A percentile compares a stretch with the other conserved stretches of the same genome.
These are phyloP conservation scores for Ceratoteleas bidentatus DNA, from an alignment of 1,140 invertebrate genomes.

Conservation along the genomic window DNA sequence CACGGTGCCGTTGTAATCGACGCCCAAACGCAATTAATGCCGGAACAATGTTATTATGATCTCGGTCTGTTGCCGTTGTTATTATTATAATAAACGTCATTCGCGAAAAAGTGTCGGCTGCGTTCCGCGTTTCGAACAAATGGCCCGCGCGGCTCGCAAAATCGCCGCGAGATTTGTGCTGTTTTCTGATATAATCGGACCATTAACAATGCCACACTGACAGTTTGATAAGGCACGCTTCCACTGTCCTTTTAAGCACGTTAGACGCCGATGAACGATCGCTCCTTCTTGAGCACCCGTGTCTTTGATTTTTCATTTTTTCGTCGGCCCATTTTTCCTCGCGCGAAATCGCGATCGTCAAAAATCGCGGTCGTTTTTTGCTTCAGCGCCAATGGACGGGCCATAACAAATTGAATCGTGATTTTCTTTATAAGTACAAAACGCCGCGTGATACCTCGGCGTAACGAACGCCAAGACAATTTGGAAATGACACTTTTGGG, in stretches of 20 bases:
- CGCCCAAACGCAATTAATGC: slow-evolving; percentile 38
- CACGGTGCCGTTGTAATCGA: slow-evolving; percentile 10
- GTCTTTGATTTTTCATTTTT: slow-evolving; percentile 1
- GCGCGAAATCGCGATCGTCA: neutral
- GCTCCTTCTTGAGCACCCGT: neutral
- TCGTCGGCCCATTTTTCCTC: neutral
- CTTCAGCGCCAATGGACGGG: neutral
- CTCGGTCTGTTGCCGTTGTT: slow-evolving; percentile 11
- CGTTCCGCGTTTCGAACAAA: too few species aligned
- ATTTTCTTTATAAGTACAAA: slow-evolving; percentile 47
- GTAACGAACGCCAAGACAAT: slow-evolving; percentile 65
- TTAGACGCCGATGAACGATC: neutral
- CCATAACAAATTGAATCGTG: slow-evolving; percentile 32
- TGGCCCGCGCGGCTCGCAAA: neutral
- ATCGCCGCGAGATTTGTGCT: neutral
- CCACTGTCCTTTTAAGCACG: neutral
- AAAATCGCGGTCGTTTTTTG: neutral
- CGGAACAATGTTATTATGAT: slow-evolving; percentile 21
- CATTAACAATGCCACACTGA: neutral
- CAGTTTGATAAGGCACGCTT: slow-evolving; percentile 1
- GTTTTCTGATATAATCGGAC: neutral
- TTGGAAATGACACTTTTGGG: slow-evolving; percentile 66
- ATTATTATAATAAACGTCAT: slow-evolving; percentile 5
- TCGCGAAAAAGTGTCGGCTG: neutral
- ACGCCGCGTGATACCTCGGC: slow-evolving; percentile 32